Evolutionary conservation across 2,888 invertebrate genomes (phyloP).

Genomic region (Rapana venosa): DNA sequence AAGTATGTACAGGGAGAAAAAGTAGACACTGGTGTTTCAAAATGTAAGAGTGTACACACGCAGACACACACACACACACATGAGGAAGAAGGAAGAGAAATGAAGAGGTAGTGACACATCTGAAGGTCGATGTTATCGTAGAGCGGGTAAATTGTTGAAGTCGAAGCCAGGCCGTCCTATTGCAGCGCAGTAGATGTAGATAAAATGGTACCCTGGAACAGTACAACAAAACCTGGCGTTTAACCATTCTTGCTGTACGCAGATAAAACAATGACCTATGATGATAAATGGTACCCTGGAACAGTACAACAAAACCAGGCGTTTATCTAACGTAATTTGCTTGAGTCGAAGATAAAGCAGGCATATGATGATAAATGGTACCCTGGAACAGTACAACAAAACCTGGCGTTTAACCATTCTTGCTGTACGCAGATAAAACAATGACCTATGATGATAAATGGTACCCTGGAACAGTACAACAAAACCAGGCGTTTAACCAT

Average conservation of each 20-base stretch:
- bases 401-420: no score
- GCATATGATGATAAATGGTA: conserved; percentile 54
- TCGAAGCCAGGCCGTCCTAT: conserved; percentile 50
- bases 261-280: no score
- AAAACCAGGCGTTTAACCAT: no score
- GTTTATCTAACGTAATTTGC: no score
- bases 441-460: no score
- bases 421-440: no score
- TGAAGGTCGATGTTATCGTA: conserved; percentile 37
- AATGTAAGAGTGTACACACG: no score
- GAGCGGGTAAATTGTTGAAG: conserved; percentile 51
- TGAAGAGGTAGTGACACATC: not conserved
- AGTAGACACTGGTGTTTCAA: no score
- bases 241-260: no score
- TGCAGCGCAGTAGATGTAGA: conserved; percentile 54
- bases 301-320: conserved; percentile 12
- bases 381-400: conserved; percentile 39
- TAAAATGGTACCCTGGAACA: conserved; percentile 51
- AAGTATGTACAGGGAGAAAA: no score
- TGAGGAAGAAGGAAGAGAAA: not conserved
- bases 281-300: conserved; percentile 38
- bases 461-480: conserved; percentile 44
- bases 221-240: not conserved
- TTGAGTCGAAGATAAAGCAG: conserved; percentile 51
- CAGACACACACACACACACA: no score